phyloP scores from a whole-genome alignment of 2,113 vertebrate species.

The Ovis canadensis region DNA sequence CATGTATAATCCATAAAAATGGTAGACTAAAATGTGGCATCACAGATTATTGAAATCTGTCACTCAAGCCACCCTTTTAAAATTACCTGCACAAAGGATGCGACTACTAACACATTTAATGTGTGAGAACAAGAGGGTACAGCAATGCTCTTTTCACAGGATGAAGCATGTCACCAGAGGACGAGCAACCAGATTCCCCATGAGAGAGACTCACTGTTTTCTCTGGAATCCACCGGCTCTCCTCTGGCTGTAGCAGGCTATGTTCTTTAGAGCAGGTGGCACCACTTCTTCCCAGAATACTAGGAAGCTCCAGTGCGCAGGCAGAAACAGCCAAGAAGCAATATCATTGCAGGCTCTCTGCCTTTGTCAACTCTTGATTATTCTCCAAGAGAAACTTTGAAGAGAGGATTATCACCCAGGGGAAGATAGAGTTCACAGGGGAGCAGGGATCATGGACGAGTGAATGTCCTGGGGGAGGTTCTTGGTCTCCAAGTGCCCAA shows the following conservation, averaged over 20 bases:
- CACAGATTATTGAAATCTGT: neutral
- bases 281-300: neutral
- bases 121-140: neutral
- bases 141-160: neutral
- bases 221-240: neutral
- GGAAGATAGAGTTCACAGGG: neutral
- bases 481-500: neutral
- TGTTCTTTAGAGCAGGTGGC: neutral
- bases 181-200: neutral
- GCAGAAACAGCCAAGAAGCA: neutral
- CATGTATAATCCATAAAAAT: neutral
- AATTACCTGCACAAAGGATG: neutral
- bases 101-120: neutral
- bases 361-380: neutral
- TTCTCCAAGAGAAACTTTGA: neutral
- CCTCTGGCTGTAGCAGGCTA: neutral
- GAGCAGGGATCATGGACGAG: fast-evolving
- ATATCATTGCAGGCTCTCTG: neutral
- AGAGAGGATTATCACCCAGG: neutral
- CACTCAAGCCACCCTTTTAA: neutral
- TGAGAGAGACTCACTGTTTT: neutral
- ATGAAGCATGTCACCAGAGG: neutral
- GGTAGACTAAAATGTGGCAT: neutral
- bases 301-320: neutral
- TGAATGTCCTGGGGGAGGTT: neutral